Evolutionary conservation across 2,797 vertebrate genomes (phyloP), one percentile per base, ranked within the genome.

Genomic region (Pogoniulus pusillus): DNA sequence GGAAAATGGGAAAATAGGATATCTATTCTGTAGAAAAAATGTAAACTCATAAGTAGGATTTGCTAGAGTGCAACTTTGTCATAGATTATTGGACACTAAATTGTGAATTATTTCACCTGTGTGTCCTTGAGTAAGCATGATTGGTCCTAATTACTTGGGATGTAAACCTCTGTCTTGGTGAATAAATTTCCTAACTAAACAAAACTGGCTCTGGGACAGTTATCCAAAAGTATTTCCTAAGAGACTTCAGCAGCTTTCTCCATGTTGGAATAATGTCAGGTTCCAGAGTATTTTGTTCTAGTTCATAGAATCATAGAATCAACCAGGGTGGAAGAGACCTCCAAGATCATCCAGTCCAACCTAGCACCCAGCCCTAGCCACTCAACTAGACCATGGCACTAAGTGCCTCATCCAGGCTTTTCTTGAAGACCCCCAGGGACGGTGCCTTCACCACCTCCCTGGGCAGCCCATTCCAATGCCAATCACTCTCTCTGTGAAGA

Each of bases 221-320:
- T 72, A 43, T 41, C 39, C 59, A 69, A 74, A 79, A 87, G 22
- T n/a, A 30, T 85, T 79, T 87, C 39, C 62, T 71, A 41, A 72
- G 23, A 86, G 70, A 80, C 32, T 34, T 26, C 13, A 80, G 60
- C 23, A 49, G 37, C 57, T 83, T 90, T 87, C 55, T 85, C 37
- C 41, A 9, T 82, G 32, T 80, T 90, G 22, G 29, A 86, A 66
- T 85, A 66, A 39, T 59, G 55, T 74, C 27, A 79, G 51, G 53
- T n/a, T n/a, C n/a, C n/a, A n/a, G n/a, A n/a, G n/a, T 47, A 24
- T 16, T 89, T 89, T 87, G 41, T 81, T 89, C 63, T 76, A 75
- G 79, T 88, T 91, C 90, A 51, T 95, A n/a, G n/a, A n/a, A n/a
- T n/a, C n/a, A n/a, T n/a, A n/a, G n/a, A n/a, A n/a, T n/a, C n/a